Evolutionary conservation across 2,888 invertebrate species (phyloP).

Genomic region (Syrista parreyssii): DNA sequence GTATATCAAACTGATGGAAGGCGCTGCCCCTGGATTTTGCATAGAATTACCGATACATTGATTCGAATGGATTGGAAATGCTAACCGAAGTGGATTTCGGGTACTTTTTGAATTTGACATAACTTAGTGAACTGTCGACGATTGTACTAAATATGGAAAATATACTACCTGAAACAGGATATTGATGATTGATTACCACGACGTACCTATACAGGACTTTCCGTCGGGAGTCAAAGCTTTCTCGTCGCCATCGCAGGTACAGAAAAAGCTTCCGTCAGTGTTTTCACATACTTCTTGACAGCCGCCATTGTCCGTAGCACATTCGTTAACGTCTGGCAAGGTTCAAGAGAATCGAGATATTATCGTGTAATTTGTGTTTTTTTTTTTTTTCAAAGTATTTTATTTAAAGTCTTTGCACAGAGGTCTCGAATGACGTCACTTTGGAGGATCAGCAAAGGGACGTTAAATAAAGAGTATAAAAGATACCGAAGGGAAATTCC

Average conservation of each 20-base stretch:
- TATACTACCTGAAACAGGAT: not conserved
- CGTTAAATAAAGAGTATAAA: not conserved
- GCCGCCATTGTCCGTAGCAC: conserved; percentile 66
- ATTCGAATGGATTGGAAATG: not conserved
- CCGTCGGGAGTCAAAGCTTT: conserved; percentile 55
- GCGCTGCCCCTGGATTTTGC: not conserved
- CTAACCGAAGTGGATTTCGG: not conserved
- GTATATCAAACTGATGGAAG: conserved; percentile 10
- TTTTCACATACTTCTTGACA: conserved; percentile 73
- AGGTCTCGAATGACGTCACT: not conserved
- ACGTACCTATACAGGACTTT: conserved; percentile 58
- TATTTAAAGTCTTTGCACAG: not conserved
- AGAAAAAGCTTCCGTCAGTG: conserved; percentile 69
- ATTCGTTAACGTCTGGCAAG: conserved; percentile 60
- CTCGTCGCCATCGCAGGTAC: conserved; percentile 67
- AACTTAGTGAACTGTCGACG: not conserved
- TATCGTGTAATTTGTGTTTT: not conserved
- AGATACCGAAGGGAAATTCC: not conserved
- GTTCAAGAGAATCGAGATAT: not conserved
- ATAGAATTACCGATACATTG: not conserved
- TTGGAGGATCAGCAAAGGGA: not conserved
- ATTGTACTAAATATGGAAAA: not conserved
- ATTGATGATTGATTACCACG: not conserved
- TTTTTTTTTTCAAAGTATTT: not conserved
- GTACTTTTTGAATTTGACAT: not conserved